These are phyloP conservation scores for Herminia tarsipennalis DNA, from an alignment of 2,888 invertebrate species.

Conservation along the genomic window DNA sequence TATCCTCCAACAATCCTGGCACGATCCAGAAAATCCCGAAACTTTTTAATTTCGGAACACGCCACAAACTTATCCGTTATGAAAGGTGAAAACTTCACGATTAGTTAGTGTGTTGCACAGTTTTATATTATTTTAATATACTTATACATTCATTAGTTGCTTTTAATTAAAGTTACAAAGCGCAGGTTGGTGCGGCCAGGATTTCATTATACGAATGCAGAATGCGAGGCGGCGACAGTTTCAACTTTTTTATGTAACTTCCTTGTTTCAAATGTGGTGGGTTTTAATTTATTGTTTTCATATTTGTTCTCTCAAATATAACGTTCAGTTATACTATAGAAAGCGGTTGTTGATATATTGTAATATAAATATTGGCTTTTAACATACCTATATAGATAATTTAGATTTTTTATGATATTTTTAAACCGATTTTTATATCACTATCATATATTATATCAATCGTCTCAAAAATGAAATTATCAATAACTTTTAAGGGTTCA, in stretches of 20 bases:
- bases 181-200: slow-evolving; percentile 15
- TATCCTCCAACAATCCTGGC: slow-evolving; percentile 21
- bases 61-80: slow-evolving; percentile 28
- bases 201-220: slow-evolving; percentile 22
- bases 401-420: no score
- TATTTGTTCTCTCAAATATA: no score
- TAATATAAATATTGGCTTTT: no score
- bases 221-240: slow-evolving; percentile 3
- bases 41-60: slow-evolving; percentile 35
- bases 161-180: slow-evolving; percentile 29
- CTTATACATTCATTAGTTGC: slow-evolving; percentile 1
- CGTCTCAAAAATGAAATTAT: no score
- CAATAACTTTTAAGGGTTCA: no score
- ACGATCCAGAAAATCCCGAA: slow-evolving; percentile 7
- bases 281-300: no score
- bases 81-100: slow-evolving; percentile 45
- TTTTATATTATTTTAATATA: slow-evolving; percentile 8
- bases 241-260: slow-evolving; percentile 8
- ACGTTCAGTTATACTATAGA: no score
- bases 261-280: neutral
- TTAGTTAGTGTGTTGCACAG: slow-evolving; percentile 36
- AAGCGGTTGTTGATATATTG: no score
- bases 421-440: no score
- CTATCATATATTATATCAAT: no score
- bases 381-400: no score